Evolutionary conservation across 2,113 vertebrate species (phyloP), one percentile per base, ranked within the genome.

Genomic region (Malurus cyaneus): DNA sequence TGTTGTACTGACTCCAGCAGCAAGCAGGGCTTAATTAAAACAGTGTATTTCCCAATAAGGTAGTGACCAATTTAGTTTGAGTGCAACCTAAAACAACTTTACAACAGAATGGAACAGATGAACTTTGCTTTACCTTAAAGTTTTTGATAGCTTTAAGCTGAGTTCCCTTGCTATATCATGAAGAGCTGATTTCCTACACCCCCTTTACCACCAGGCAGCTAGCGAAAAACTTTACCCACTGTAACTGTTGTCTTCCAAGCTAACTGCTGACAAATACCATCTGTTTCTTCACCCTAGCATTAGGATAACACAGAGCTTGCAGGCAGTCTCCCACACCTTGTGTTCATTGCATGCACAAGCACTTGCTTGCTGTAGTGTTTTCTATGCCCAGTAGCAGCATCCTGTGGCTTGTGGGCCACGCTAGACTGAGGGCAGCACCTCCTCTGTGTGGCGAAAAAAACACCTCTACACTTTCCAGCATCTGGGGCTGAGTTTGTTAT

Each of bases 21-120:
- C 56, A 88, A 85, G 52, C 29, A 56, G 88, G 46, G 23, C 41
- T 92, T 88, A 94, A 92, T 93, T 92, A 86, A 95, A 92, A 78
- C 26, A 73, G 26, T n/a, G 39, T 52, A 71, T 88, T 93, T 83
- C 90, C 91, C 91, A 70, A 74, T 90, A 88, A 88, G 88, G 82
- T 73, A 90, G 52, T 34, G 54, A 47, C 54, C 59, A 86, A 23
- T 93, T 80, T 65, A 47, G 76, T 87, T 60, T 21, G 20, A 86
- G 67, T 47, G 47, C 42, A 86, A 80, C 42, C 50, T 70, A 62
- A 70, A 81, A 1, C 36, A 72, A 28, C 42, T 83, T 90, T 61
- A 59, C 18, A 70, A 14, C 16, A 80, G 32, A 82, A 47, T 9
- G 11, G 21, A 84, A 42, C 14, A 57, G 52, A 78, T 60, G 34